Conservation (phyloP, 2,797 vertebrate genomes). For the Perodicticus potto region DNA sequence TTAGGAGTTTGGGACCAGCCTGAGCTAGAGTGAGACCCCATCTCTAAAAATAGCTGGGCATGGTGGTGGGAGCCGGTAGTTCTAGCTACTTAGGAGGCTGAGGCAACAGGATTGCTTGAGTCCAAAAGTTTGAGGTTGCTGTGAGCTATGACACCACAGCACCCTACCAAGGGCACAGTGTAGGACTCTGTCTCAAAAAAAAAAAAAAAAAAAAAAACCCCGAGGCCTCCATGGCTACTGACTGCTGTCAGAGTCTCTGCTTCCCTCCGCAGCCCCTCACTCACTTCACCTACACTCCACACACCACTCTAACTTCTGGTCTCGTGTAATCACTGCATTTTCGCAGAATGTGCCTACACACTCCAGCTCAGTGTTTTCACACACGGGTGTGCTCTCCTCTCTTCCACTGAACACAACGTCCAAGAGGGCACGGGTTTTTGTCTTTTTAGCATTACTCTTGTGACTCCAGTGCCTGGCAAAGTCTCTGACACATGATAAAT, state of each 20-base stretch:
- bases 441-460: background rate
- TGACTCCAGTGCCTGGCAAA: background rate
- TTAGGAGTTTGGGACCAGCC: too few species aligned
- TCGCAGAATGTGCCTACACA: background rate
- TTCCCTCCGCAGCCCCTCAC: background rate
- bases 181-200: background rate
- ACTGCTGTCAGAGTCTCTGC: background rate
- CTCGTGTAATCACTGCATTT: background rate
- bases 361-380: background rate
- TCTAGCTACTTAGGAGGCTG: background rate
- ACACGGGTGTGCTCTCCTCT: background rate
- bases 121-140: background rate
- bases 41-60: background rate
- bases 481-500: background rate
- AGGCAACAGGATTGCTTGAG: background rate
- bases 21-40: too few species aligned
- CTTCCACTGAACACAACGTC: background rate
- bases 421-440: background rate
- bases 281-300: accelerated
- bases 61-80: background rate
- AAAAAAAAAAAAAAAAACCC: too few species aligned
- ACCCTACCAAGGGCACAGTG: too few species aligned
- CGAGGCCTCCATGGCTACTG: background rate
- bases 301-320: background rate
- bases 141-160: background rate